A percentile compares a stretch with the other conserved stretches of the same genome.
phyloP scores from a whole-genome alignment of 2,888 invertebrate genomes.

The Caradrina kadenii region DNA sequence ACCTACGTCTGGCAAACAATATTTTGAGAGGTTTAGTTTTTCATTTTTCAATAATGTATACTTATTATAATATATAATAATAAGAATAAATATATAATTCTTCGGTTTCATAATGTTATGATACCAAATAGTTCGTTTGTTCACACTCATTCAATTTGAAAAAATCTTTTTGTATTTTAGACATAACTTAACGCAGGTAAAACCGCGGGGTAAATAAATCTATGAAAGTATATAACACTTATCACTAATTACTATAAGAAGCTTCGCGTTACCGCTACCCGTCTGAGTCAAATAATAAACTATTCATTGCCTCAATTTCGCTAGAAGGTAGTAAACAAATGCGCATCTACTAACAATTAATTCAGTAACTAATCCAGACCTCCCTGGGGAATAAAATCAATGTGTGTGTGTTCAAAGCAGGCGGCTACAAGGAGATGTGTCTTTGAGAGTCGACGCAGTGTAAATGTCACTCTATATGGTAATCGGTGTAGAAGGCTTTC shows the following conservation, averaged over 20 bases:
- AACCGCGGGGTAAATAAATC: not conserved
- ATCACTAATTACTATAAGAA: not conserved
- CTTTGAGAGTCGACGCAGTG: slow-evolving; percentile 72
- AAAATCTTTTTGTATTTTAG: too few relatives aligned
- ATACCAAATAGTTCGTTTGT: too few relatives aligned
- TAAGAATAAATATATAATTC: too few relatives aligned
- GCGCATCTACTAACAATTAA: slow-evolving; percentile 43
- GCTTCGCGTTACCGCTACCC: not conserved
- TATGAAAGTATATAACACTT: not conserved
- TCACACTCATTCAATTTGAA: too few relatives aligned
- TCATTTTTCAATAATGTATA: too few relatives aligned
- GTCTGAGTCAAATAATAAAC: not conserved
- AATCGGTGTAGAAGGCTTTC: slow-evolving; percentile 70
- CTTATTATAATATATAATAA: too few relatives aligned
- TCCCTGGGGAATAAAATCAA: slow-evolving; percentile 51
- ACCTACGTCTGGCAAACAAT: not conserved
- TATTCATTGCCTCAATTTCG: slow-evolving; percentile 1
- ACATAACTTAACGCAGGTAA: too few relatives aligned
- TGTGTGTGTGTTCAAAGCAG: slow-evolving; percentile 52
- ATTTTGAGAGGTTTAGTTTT: not conserved
- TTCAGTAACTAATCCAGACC: slow-evolving; percentile 46
- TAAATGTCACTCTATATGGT: slow-evolving; percentile 79
- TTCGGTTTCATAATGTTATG: too few relatives aligned
- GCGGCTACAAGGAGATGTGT: slow-evolving; percentile 61
- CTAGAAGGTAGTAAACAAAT: slow-evolving; percentile 32